Base-by-base conservation (phyloP, 2,797 vertebrate genomes). In the Sardinella longiceps region DNA sequence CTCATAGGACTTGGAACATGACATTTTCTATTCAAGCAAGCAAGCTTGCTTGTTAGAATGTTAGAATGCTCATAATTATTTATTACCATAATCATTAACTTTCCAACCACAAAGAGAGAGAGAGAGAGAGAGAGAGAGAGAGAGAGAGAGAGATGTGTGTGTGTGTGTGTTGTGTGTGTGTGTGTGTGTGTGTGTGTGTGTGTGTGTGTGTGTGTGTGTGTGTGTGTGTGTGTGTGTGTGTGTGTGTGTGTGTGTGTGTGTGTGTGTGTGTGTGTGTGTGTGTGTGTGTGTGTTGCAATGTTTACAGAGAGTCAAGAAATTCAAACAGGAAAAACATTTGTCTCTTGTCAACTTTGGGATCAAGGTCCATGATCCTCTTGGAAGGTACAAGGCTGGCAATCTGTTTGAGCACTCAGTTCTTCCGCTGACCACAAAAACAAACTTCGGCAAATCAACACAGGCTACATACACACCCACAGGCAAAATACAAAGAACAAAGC, bases 251-350 rank as follows among this genome's bases (percentile, higher is more conserved):
- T 81, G 56, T 10, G 1, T 46, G 45, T 46, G 45, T 46, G 46
- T 48, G 46, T 48, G 46, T 48, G 46, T 48, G 2, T 48, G 46
- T 48, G 46, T 48, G 46, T 48, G 46, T 48, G 46, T 48, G 46
- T 48, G 4, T 48, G 4, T 6, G 46, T 48, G 46, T 48, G 46
- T 48, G 28, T 39, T 20, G 66, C 82, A 60, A 80, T 88, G 86
- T 84, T 83, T 46, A 82, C 80, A 82, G 81, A 86, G 87, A 91
- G 84, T 46, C 23, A 56, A 53, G 10, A 81, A 81, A 50, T 58
- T 70, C 70, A 84, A 87, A 88, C 87, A 87, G 83, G 82, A 88
- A 85, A 87, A 23, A 81, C 23, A 66, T 63, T 81, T 81, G 48
- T 51, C 81, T 81, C 74, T 80, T 74, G 25, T 50, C 7, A 81